These are phyloP conservation scores for Miniopterus natalensis DNA, from an alignment of 2,113 vertebrate genomes.

Conservation along the genomic window DNA sequence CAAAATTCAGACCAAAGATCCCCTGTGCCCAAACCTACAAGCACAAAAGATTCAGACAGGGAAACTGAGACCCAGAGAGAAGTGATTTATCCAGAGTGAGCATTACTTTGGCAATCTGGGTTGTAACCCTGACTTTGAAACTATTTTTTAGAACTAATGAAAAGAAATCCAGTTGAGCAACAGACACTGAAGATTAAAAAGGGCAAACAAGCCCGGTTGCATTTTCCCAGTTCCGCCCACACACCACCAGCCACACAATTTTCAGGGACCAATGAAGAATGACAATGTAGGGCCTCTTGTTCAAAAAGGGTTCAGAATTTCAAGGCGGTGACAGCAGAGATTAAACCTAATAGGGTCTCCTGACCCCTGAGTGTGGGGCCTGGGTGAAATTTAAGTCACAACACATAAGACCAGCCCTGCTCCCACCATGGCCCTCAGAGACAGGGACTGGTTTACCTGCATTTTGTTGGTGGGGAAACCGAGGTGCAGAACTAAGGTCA, in stretches of 20 bases:
- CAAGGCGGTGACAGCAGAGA: rapidly evolving
- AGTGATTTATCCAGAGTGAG: neutral
- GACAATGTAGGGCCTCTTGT: rapidly evolving
- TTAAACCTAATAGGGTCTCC: rapidly evolving
- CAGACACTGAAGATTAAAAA: neutral
- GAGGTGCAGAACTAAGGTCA: neutral
- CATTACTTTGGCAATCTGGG: neutral
- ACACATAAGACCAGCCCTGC: rapidly evolving
- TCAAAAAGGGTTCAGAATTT: neutral
- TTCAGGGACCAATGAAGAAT: neutral
- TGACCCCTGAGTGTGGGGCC: neutral
- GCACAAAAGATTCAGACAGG: neutral
- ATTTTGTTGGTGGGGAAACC: neutral
- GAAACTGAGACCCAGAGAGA: neutral
- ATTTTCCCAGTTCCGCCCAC: neutral
- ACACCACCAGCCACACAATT: neutral
- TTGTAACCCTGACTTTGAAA: neutral
- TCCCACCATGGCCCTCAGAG: neutral
- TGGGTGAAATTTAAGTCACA: neutral
- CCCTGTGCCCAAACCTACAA: neutral
- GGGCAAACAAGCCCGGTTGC: neutral
- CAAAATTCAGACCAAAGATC: neutral
- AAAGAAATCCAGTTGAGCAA: neutral
- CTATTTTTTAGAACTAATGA: neutral
- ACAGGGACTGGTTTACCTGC: neutral